phyloP scores from a whole-genome alignment of 2,888 invertebrate genomes.

The Ectropis crepuscularia region DNA sequence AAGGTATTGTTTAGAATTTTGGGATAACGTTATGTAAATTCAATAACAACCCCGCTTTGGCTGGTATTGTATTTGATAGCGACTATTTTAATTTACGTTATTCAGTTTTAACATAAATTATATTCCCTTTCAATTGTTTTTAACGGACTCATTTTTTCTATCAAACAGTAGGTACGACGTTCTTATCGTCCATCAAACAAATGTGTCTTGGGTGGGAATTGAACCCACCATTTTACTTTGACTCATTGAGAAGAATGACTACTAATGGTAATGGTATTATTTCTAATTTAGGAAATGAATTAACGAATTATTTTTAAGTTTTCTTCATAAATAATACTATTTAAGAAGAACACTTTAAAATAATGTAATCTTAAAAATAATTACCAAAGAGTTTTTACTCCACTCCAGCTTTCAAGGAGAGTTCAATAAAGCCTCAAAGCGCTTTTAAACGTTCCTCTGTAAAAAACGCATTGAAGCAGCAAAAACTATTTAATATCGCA shows the following conservation, averaged over 20 bases:
- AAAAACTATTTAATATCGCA: conserved; percentile 81
- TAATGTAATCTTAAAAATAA: not conserved
- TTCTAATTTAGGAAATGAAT: no score
- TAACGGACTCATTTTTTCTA: no score
- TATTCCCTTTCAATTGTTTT: not conserved
- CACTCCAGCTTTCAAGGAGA: conserved; percentile 39
- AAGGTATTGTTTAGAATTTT: conserved; percentile 59
- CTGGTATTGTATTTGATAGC: conserved; percentile 58
- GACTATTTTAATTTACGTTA: conserved; percentile 15
- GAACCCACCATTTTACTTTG: no score
- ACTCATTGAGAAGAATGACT: no score
- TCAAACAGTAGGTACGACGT: no score
- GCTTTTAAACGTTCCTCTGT: conserved; percentile 53
- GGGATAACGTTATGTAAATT: conserved; percentile 73
- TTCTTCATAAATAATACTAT: no score
- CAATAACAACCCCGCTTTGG: conserved; percentile 51
- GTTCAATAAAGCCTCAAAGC: conserved; percentile 52
- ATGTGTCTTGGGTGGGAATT: no score
- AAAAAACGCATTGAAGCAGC: conserved; percentile 72
- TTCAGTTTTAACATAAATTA: conserved; percentile 26
- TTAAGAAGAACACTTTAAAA: no score
- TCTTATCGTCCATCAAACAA: no score
- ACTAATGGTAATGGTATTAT: no score
- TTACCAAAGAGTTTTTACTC: conserved; percentile 14
- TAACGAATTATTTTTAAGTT: no score